Percentiles rank a stretch among this genome's conserved stretches.
phyloP scores from a whole-genome alignment of 2,113 vertebrate species.

The Corapipo altera region DNA sequence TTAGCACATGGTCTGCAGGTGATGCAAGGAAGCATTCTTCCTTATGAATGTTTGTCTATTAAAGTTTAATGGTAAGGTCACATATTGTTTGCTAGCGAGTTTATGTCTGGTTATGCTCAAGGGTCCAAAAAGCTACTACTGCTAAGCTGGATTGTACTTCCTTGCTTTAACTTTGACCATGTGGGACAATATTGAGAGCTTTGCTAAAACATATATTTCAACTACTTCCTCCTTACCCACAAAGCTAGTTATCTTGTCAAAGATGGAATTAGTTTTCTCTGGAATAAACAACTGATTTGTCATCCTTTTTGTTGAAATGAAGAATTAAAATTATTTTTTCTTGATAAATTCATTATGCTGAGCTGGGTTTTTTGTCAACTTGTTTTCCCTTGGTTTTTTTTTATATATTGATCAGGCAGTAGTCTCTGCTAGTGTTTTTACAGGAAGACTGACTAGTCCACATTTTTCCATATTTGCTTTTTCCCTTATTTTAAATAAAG shows the following conservation, averaged over 20 bases:
- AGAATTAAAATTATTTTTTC: background rate
- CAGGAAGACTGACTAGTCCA: background rate
- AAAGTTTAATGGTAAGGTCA: background rate
- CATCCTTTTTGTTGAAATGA: background rate
- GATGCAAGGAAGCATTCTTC: background rate
- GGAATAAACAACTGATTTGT: background rate
- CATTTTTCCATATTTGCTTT: background rate
- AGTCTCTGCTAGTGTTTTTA: background rate
- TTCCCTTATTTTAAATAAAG: background rate
- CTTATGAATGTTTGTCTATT: background rate
- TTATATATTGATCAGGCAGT: background rate
- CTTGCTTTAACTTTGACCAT: background rate
- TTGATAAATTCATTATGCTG: background rate
- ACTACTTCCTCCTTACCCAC: background rate
- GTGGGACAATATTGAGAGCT: background rate
- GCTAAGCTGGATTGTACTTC: background rate
- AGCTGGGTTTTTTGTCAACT: background rate
- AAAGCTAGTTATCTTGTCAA: background rate
- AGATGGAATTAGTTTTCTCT: background rate
- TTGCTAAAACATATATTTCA: background rate
- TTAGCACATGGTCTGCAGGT: background rate
- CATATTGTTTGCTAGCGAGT: background rate
- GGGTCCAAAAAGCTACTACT: background rate
- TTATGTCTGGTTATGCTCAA: background rate
- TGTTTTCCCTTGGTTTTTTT: background rate